These are phyloP conservation scores for Sebastes hopkinsi DNA, from an alignment of 2,797 vertebrate species.

Conservation along the genomic window DNA sequence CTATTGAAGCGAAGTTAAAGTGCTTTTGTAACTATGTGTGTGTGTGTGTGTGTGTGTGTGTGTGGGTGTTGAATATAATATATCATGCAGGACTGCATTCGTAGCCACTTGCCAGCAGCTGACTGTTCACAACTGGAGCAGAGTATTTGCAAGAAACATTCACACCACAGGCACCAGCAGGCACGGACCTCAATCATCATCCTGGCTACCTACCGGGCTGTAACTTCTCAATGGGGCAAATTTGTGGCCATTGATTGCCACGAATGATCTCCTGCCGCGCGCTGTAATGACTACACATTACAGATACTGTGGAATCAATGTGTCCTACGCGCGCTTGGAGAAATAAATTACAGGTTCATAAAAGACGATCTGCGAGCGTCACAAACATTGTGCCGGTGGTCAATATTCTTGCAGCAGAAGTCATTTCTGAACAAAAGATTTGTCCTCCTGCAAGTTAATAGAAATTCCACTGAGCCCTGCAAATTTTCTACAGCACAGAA, in stretches of 20 bases:
- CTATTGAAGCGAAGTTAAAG: conserved; percentile 25
- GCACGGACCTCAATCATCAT: conserved; percentile 63
- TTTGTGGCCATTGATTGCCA: conserved; percentile 78
- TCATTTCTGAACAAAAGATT: conserved; percentile 75
- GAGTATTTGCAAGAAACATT: conserved; percentile 59
- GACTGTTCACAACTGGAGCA: conserved; percentile 56
- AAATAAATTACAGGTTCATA: conserved; percentile 80
- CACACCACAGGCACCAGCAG: conserved; percentile 53
- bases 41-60: background rate
- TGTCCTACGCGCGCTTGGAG: conserved; percentile 71
- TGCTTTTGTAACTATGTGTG: background rate
- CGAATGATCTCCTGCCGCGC: conserved; percentile 75
- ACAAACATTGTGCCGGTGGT: conserved; percentile 68
- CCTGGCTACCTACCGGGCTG: conserved; percentile 66
- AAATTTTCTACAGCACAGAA: conserved; percentile 55
- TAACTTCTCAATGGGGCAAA: conserved; percentile 78
- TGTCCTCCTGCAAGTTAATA: conserved; percentile 69
- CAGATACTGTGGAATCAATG: conserved; percentile 78
- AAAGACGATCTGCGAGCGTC: conserved; percentile 69
- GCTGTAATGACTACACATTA: conserved; percentile 80
- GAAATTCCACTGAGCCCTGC: conserved; percentile 74
- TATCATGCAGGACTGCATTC: conserved; percentile 49
- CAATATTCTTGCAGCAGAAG: conserved; percentile 73
- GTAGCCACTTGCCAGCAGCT: conserved; percentile 49
- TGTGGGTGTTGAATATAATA: conserved; percentile 29